Evolutionary conservation across 1,140 invertebrate genomes (phyloP).

Genomic region (Drosophila elegans): DNA sequence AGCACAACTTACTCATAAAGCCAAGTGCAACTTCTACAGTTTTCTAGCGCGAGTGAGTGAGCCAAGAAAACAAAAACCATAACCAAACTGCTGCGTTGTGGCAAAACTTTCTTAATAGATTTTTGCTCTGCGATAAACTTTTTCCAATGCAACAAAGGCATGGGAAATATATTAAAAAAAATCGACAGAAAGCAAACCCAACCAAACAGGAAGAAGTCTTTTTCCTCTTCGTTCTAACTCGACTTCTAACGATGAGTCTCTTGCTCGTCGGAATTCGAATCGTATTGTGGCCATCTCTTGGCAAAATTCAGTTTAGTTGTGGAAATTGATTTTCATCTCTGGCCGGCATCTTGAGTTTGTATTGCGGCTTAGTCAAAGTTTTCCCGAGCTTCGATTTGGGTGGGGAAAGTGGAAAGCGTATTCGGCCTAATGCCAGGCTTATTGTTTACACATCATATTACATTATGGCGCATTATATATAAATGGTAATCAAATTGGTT

Average conservation of each 20-base stretch:
- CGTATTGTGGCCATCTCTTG: constrained; percentile 55
- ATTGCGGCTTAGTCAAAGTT: constrained; percentile 47
- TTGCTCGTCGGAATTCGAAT: constrained; percentile 37
- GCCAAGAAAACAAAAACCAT: constrained; percentile 63
- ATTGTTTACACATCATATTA: constrained; percentile 56
- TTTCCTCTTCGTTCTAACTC: constrained; percentile 22
- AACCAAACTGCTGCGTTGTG: constrained; percentile 74
- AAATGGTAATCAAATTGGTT: constrained; percentile 51
- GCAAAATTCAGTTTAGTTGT: constrained; percentile 63
- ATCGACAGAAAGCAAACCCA: constrained; percentile 4
- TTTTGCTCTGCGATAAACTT: constrained; percentile 77
- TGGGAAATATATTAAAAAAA: constrained; percentile 4
- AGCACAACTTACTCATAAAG: constrained; percentile 68
- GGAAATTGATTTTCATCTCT: constrained; percentile 79
- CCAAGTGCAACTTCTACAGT: constrained; percentile 70
- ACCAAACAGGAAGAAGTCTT: constrained; percentile 33
- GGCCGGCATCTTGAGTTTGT: constrained; percentile 64
- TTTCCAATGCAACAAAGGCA: constrained; percentile 46
- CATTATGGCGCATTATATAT: constrained; percentile 46
- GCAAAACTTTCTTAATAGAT: constrained; percentile 83
- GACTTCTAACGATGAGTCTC: constrained; percentile 21
- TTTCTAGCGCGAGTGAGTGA: constrained; percentile 45
- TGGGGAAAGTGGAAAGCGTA: constrained; percentile 16
- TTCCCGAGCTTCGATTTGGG: constrained; percentile 24
- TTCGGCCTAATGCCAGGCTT: constrained; percentile 43